Base-by-base conservation (phyloP, 2,888 invertebrate species). In the Cephalotes varians region DNA sequence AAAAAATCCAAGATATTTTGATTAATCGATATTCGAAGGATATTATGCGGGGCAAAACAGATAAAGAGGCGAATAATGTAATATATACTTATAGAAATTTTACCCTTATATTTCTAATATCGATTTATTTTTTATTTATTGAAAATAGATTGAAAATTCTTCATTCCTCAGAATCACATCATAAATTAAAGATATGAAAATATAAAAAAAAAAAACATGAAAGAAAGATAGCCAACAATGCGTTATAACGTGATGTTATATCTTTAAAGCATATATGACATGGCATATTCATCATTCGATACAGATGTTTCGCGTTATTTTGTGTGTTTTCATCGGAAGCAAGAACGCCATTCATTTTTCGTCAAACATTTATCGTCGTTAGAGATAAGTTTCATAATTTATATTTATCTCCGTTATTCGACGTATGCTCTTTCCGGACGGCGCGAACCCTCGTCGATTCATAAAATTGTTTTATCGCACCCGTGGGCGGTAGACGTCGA, bases 301-400 rank as follows among this genome's bases (percentile, higher is more conserved):
- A 58, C 28, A 12, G 4, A 51, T 51, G 40, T 51, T 51, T 51
- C 21, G 12, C 34, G 7, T 18, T 34, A 64, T 51, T 72, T 64
- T 28, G 54, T 7, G 51, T n/a, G 21, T 64, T 71, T 58, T 58
- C 10, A 31, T 44, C 21, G 28, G 15, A 25, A 51, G 25, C 62
- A 79, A 71, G 47, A 80, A 56, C n/a, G 21, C 37, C 47, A 40
- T 40, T 51, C n/a, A 44, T 69, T 82, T n/a, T n/a, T n/a, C n/a
- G n/a, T n/a, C 34, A 56, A 62, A 25, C 28, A 44, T 49, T 67
- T 64, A 65, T 64, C 37, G 47, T 18, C 54, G 64, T 64, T 51
- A 74, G 72, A 77, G 87, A 88, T 87, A 85, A 87, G 28, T 85
- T 87, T 85, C 87, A 91, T 92, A 91, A 91, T 91, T 92, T 89